Evolutionary conservation across 2,113 vertebrate genomes (phyloP).

Genomic region (Edolisoma coerulescens): DNA sequence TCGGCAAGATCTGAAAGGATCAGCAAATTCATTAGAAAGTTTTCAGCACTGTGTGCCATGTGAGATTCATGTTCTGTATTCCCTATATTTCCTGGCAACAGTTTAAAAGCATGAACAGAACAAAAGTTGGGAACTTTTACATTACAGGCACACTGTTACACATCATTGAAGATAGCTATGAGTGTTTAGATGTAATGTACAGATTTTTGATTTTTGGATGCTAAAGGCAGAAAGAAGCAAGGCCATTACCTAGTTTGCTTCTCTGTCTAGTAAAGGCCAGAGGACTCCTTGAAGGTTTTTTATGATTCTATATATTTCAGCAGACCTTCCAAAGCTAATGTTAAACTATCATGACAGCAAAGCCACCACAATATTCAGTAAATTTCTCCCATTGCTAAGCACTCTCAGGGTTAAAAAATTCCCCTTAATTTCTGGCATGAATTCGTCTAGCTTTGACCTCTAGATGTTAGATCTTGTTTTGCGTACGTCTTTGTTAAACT

Average conservation of each 20-base stretch:
- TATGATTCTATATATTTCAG: neutral
- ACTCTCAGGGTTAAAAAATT: neutral
- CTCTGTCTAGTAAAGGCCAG: neutral
- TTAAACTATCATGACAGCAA: fast-evolving
- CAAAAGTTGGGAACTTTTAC: neutral
- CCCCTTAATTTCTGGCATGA: neutral
- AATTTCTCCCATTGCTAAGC: neutral
- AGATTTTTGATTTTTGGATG: neutral
- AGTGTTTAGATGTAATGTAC: neutral
- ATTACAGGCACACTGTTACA: neutral
- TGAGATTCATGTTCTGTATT: neutral
- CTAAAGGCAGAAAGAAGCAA: neutral
- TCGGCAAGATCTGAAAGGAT: neutral
- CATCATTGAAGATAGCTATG: neutral
- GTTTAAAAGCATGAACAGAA: neutral
- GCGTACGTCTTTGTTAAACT: neutral
- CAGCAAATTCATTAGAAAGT: neutral
- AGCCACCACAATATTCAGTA: neutral
- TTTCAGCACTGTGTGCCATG: neutral
- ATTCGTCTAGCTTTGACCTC: neutral
- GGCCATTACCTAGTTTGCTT: neutral
- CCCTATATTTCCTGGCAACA: neutral
- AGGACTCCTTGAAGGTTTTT: neutral
- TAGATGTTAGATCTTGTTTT: constrained; percentile 6
- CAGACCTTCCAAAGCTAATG: neutral